A percentile compares a stretch with the other conserved stretches of the same genome.
Conservation (phyloP, 1,140 invertebrate genomes). For the Zaprionus nigranus region DNA sequence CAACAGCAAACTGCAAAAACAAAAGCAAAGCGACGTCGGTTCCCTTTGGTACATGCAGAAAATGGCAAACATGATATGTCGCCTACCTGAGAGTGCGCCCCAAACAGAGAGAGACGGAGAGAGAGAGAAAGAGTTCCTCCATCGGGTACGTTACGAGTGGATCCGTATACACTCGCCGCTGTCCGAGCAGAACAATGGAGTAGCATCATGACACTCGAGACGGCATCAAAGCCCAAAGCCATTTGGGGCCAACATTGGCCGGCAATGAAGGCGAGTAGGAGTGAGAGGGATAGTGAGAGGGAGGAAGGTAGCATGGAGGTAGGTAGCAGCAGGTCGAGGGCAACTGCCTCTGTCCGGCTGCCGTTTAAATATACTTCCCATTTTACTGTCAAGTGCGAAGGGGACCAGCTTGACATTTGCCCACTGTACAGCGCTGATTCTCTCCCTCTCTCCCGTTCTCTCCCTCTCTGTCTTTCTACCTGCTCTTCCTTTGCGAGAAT, state of each 20-base stretch:
- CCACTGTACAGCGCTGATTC: slow-evolving; percentile 12
- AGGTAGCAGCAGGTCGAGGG: background rate
- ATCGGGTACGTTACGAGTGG: slow-evolving; percentile 2
- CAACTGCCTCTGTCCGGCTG: slow-evolving; percentile 26
- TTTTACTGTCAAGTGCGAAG: slow-evolving; percentile 77
- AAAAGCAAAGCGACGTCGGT: slow-evolving; percentile 52
- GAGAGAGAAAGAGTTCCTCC: background rate
- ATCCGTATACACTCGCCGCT: background rate
- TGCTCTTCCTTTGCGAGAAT: slow-evolving; percentile 65
- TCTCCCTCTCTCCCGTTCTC: slow-evolving; percentile 27
- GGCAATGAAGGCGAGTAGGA: background rate
- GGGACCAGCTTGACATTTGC: slow-evolving; percentile 71
- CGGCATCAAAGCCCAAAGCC: slow-evolving; percentile 65
- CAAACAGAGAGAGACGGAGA: background rate
- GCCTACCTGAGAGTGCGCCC: slow-evolving; percentile 64
- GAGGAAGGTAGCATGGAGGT: background rate
- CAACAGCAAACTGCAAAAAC: slow-evolving; percentile 38
- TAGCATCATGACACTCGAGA: slow-evolving; percentile 65
- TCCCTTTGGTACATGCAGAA: slow-evolving; percentile 60
- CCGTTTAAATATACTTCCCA: slow-evolving; percentile 77
- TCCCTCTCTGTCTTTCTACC: slow-evolving; percentile 15
- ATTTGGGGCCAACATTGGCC: slow-evolving; percentile 23
- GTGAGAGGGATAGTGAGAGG: background rate
- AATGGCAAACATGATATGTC: slow-evolving; percentile 80
- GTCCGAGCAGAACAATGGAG: slow-evolving; percentile 51